Conservation (phyloP, 2,888 invertebrate species). For the Drosophila ezoana region DNA sequence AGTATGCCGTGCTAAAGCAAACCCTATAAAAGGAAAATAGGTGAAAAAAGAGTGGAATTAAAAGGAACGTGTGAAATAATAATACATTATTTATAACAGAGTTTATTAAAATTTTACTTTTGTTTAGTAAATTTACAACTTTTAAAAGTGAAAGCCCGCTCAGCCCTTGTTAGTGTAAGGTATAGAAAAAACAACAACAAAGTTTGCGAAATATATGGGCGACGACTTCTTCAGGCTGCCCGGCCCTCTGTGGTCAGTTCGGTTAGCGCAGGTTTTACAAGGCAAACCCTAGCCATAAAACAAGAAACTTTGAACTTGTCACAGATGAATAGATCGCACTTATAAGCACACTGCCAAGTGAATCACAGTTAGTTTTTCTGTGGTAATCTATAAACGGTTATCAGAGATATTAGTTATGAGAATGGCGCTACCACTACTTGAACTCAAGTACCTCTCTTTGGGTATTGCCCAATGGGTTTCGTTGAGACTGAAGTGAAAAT, state of each 20-base stretch:
- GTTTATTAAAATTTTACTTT: too few relatives aligned
- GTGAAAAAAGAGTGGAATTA: neutral
- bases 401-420: neutral
- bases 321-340: slow-evolving; percentile 11
- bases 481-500: neutral
- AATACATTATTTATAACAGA: neutral
- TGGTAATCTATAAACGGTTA: slow-evolving; percentile 23
- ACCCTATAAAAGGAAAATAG: slow-evolving; percentile 1
- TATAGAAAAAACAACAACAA: slow-evolving; percentile 3
- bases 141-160: neutral
- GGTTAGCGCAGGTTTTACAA: slow-evolving; percentile 21
- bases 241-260: slow-evolving; percentile 12
- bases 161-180: neutral
- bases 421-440: slow-evolving; percentile 15
- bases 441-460: slow-evolving; percentile 9
- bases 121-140: too few relatives aligned
- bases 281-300: slow-evolving; percentile 22
- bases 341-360: neutral
- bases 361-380: slow-evolving; percentile 10
- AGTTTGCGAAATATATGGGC: slow-evolving; percentile 49
- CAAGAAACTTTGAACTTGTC: slow-evolving; percentile 21
- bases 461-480: slow-evolving; percentile 12
- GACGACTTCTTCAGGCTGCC: slow-evolving; percentile 32
- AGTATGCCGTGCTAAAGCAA: slow-evolving; percentile 11
- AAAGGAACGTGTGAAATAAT: too few relatives aligned